A percentile compares a stretch with the other conserved stretches of the same genome.
Evolutionary conservation across 2,113 vertebrate species (phyloP).

Genomic region (Xiphophorus hellerii): DNA sequence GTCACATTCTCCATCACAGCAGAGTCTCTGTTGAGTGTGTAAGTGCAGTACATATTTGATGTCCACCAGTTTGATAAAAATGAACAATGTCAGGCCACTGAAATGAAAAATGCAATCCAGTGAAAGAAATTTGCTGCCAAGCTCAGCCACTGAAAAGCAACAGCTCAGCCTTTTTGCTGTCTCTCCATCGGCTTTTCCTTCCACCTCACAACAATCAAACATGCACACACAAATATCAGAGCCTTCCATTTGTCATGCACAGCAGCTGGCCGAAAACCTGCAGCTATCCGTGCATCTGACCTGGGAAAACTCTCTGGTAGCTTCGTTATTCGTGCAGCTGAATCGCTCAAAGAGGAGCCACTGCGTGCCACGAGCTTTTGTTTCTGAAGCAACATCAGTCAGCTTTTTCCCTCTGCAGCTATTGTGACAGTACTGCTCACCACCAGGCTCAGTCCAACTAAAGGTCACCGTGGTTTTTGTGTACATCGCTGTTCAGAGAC

Average conservation of each 20-base stretch:
- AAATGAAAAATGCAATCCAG: not conserved
- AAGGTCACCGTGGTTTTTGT: conserved; percentile 57
- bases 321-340: conserved; percentile 56
- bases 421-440: conserved; percentile 53
- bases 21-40: conserved; percentile 37
- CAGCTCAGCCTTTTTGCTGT: conserved; percentile 53
- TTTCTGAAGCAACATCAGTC: conserved; percentile 56
- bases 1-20: conserved; percentile 41
- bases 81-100: not conserved
- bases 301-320: conserved; percentile 46
- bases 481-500: conserved; percentile 12
- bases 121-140: not conserved
- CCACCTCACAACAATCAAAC: conserved; percentile 41
- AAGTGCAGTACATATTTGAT: conserved; percentile 21
- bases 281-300: conserved; percentile 42
- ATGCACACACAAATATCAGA: conserved; percentile 34
- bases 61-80: not conserved
- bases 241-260: conserved; percentile 29
- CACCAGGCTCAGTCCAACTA: conserved; percentile 41
- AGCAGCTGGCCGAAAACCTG: conserved; percentile 56
- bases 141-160: conserved; percentile 10
- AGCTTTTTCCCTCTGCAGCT: conserved; percentile 57
- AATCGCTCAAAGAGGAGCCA: conserved; percentile 48
- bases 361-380: conserved; percentile 38
- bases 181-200: conserved; percentile 36